Percentiles rank a stretch among this genome's conserved stretches.
Evolutionary conservation across 2,113 vertebrate genomes (phyloP).

Genomic region (Charadrius vociferus): DNA sequence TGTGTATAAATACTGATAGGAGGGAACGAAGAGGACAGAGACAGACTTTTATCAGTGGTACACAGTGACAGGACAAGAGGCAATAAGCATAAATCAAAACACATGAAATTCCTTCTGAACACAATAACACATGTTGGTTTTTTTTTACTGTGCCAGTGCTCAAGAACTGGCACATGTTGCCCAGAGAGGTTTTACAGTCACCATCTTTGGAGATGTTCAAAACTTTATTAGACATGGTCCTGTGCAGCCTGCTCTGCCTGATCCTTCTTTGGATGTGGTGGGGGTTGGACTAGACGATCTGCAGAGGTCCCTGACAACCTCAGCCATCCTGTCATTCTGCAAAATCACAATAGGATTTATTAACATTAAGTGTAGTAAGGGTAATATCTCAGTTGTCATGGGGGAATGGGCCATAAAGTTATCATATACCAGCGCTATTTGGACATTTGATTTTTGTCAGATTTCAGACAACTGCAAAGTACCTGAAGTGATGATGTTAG

Average conservation of each 20-base stretch:
- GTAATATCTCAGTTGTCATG: not conserved
- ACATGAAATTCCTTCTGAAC: not conserved
- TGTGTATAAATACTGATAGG: not conserved
- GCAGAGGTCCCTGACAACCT: not conserved
- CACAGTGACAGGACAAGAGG: not conserved
- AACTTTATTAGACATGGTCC: not conserved
- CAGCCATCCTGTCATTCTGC: not conserved
- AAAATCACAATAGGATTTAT: not conserved
- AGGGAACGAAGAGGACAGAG: not conserved
- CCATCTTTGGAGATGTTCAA: not conserved
- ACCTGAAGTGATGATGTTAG: not conserved
- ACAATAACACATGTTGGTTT: not conserved
- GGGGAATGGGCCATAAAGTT: not conserved
- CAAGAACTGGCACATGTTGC: not conserved
- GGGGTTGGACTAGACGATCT: not conserved
- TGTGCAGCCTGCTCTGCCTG: not conserved
- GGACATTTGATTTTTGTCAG: not conserved
- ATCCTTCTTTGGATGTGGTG: not conserved
- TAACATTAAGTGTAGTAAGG: not conserved
- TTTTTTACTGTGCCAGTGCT: not conserved
- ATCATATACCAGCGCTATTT: not conserved
- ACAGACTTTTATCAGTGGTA: not conserved
- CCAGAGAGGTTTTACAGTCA: not conserved
- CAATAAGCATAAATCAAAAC: not conserved
- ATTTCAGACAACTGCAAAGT: not conserved